Percentiles rank a stretch among this genome's conserved stretches.
phyloP scores from a whole-genome alignment of 2,113 vertebrate genomes.

The Clinocottus analis region DNA sequence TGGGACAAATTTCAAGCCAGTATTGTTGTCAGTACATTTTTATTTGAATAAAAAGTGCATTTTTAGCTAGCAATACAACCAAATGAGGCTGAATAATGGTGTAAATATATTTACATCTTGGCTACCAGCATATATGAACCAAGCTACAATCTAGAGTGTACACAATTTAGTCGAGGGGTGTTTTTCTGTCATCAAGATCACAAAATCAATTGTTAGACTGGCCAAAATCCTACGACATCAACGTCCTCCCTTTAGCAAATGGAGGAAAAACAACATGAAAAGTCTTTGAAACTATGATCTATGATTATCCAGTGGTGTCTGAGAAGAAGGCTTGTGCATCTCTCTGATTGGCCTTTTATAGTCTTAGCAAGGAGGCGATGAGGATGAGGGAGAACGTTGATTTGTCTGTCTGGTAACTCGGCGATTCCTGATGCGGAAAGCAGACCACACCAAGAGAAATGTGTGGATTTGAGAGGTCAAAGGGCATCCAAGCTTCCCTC shows the following conservation, averaged over 20 bases:
- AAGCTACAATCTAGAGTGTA: constrained; percentile 78
- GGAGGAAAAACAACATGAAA: constrained; percentile 40
- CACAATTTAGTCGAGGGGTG: constrained; percentile 47
- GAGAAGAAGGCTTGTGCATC: constrained; percentile 18
- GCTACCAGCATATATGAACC: constrained; percentile 82
- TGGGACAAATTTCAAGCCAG: not conserved
- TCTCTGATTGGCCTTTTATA: constrained; percentile 40
- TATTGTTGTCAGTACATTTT: constrained; percentile 74
- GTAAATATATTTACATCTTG: constrained; percentile 85
- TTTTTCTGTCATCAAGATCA: constrained; percentile 13
- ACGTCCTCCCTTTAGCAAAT: constrained; percentile 43
- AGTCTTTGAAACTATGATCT: constrained; percentile 36
- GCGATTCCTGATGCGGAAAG: not conserved
- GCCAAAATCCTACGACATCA: constrained; percentile 50
- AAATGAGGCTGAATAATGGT: constrained; percentile 73
- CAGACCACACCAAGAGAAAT: not conserved
- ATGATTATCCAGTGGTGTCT: constrained; percentile 71
- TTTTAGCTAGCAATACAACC: constrained; percentile 81
- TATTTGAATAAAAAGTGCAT: constrained; percentile 87
- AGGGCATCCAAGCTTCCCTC: constrained; percentile 35
- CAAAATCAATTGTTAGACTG: constrained; percentile 26
- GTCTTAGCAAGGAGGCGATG: constrained; percentile 36
- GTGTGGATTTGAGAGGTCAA: not conserved
- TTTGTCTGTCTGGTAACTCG: not conserved
- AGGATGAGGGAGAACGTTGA: constrained; percentile 5